Evolutionary conservation across 2,113 vertebrate species (phyloP).

Genomic region (Antigone vipio): DNA sequence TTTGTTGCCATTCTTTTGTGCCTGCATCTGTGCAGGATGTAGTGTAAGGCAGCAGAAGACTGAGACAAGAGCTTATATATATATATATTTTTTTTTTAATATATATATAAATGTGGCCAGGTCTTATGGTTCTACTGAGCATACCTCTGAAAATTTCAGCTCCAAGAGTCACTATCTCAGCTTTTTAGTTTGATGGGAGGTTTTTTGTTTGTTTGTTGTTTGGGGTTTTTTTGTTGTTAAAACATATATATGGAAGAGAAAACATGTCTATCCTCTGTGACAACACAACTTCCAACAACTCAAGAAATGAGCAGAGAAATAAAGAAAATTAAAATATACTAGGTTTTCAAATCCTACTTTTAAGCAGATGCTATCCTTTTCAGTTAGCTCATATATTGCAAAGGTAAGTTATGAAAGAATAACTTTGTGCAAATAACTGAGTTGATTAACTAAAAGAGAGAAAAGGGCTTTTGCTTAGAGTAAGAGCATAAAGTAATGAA

Average conservation of each 20-base stretch:
- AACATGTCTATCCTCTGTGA: not conserved
- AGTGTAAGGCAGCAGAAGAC: not conserved
- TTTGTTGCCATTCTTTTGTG: not conserved
- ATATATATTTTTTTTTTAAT: no score
- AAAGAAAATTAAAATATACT: not conserved
- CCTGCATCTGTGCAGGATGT: not conserved
- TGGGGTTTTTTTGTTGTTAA: not conserved
- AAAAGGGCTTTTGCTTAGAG: not conserved
- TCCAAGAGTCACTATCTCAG: not conserved
- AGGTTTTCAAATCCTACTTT: not conserved
- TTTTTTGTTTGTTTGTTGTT: not conserved
- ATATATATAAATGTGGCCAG: not conserved
- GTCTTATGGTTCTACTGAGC: rapidly evolving
- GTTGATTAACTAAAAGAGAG: not conserved
- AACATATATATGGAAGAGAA: not conserved
- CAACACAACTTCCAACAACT: not conserved
- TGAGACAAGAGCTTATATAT: not conserved
- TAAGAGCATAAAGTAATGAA: not conserved
- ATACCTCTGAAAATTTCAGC: not conserved
- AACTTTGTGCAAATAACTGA: not conserved
- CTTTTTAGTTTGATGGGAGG: not conserved
- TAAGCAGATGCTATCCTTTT: not conserved
- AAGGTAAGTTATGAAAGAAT: not conserved
- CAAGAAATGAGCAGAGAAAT: not conserved
- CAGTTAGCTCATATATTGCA: not conserved